phyloP scores from a whole-genome alignment of 2,797 vertebrate species.

The Manis pentadactyla region DNA sequence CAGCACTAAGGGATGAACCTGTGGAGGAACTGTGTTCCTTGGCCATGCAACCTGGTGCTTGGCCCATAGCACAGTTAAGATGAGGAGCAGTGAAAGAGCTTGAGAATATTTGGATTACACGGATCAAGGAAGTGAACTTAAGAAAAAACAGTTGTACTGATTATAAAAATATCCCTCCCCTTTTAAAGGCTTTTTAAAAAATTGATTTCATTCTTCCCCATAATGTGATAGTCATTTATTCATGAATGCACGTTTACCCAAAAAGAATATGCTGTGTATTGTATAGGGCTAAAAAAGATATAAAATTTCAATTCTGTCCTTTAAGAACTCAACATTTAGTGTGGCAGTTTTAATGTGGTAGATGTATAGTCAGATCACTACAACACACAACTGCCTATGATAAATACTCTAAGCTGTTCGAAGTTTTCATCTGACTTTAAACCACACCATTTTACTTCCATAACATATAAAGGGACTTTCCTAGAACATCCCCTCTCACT shows the following conservation, averaged over 20 bases:
- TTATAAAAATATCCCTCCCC: not conserved
- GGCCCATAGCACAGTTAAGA: not conserved
- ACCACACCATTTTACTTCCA: not conserved
- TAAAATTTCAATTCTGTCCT: not conserved
- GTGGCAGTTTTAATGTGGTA: not conserved
- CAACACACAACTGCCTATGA: not conserved
- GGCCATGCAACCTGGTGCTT: not conserved
- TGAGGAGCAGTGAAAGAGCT: not conserved
- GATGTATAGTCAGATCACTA: not conserved
- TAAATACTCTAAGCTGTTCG: not conserved
- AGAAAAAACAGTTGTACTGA: not conserved
- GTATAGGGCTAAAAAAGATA: not conserved
- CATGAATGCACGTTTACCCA: not conserved
- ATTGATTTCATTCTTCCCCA: not conserved
- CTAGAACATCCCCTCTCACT: not conserved
- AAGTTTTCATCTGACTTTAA: conserved; percentile 24
- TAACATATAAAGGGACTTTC: not conserved
- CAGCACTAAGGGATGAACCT: not conserved
- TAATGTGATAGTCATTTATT: not conserved
- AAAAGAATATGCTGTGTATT: not conserved
- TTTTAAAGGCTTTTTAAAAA: not conserved
- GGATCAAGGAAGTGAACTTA: not conserved
- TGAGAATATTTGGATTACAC: not conserved
- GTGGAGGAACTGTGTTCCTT: not conserved
- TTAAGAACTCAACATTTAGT: not conserved